phyloP scores from a whole-genome alignment of 2,797 vertebrate species.

The Lacerta viridis region DNA sequence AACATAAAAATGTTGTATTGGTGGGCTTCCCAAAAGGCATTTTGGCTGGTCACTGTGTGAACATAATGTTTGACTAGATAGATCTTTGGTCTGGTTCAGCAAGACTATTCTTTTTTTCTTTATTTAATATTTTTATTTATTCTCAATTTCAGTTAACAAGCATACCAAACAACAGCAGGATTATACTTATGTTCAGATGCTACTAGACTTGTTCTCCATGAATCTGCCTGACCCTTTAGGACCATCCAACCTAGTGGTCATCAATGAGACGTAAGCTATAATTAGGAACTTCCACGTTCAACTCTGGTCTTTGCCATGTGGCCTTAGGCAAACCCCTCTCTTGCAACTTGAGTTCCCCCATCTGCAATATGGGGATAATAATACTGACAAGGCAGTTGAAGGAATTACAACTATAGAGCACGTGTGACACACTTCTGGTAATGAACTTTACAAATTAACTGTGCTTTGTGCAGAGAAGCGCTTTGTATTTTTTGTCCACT shows the following conservation, averaged over 20 bases:
- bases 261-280: neutral
- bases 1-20: too few species aligned
- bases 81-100: too few species aligned
- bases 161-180: too few species aligned
- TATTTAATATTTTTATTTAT: too few species aligned
- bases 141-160: too few species aligned
- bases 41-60: neutral
- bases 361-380: neutral
- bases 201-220: neutral
- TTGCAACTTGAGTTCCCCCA: neutral
- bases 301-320: neutral
- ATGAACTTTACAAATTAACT: neutral
- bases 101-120: too few species aligned
- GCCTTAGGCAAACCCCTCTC: neutral
- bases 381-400: neutral
- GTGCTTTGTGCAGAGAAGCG: neutral
- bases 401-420: neutral
- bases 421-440: neutral
- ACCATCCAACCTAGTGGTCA: neutral
- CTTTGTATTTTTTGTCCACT: neutral
- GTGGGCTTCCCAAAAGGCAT: neutral
- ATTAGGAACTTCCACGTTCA: neutral
- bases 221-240: neutral
- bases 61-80: neutral
- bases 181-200: neutral